A percentile compares a stretch with the other conserved stretches of the same genome.
Evolutionary conservation across 2,113 vertebrate genomes (phyloP).

Genomic region (Laterallus jamaicensis): DNA sequence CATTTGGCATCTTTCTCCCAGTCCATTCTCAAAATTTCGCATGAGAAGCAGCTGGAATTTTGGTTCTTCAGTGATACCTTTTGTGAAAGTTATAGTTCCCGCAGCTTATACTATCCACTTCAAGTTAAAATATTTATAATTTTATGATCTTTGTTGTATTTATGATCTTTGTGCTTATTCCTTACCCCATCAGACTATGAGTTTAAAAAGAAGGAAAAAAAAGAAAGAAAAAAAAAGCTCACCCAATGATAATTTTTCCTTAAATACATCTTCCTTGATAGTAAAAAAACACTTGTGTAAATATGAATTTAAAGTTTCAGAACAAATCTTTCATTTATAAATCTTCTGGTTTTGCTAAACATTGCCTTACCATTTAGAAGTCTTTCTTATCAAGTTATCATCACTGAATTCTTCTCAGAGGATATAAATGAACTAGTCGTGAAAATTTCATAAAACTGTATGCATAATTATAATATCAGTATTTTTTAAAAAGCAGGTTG

Average conservation of each 20-base stretch:
- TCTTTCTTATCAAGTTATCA: neutral
- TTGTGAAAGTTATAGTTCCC: neutral
- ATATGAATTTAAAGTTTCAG: neutral
- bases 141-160: neutral
- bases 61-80: neutral
- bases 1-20: neutral
- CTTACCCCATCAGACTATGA: neutral
- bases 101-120: neutral
- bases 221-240: neutral
- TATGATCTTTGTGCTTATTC: neutral
- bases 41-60: neutral
- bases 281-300: neutral
- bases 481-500: neutral
- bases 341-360: neutral
- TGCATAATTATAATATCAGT: fast-evolving
- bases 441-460: neutral
- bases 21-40: neutral
- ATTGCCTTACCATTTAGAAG: neutral
- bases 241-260: neutral
- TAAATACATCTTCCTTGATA: neutral
- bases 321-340: neutral
- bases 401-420: neutral
- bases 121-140: neutral
- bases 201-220: neutral
- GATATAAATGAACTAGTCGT: neutral